These are phyloP conservation scores for Decapterus maruadsi DNA, from an alignment of 2,797 vertebrate genomes.

Conservation along the genomic window DNA sequence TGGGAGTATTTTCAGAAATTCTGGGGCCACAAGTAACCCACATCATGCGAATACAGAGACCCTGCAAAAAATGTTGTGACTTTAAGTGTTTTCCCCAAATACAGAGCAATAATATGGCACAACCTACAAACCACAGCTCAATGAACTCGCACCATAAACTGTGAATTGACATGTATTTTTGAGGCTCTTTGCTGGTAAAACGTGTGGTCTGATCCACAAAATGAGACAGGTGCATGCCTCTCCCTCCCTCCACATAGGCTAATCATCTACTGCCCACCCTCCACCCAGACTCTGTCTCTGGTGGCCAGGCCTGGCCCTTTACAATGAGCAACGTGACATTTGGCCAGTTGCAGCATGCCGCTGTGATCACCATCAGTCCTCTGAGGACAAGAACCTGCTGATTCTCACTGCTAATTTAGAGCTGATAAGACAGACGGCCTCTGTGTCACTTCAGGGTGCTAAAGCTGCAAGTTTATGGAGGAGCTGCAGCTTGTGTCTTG, in stretches of 20 bases:
- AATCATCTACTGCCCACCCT: slow-evolving; percentile 28
- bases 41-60: neutral
- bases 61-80: neutral
- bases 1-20: neutral
- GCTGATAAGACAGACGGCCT: slow-evolving; percentile 67
- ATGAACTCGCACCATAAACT: neutral
- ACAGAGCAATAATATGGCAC: no score
- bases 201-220: slow-evolving; percentile 8
- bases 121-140: no score
- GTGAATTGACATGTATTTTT: neutral
- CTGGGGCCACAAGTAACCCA: neutral
- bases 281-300: neutral
- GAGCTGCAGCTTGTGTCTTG: slow-evolving; percentile 52
- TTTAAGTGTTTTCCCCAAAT: neutral
- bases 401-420: slow-evolving; percentile 72
- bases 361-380: slow-evolving; percentile 68
- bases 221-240: neutral
- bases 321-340: slow-evolving; percentile 70
- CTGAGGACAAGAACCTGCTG: slow-evolving; percentile 72
- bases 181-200: slow-evolving; percentile 12
- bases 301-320: slow-evolving; percentile 19
- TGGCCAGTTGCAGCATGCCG: slow-evolving; percentile 74
- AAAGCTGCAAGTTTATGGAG: slow-evolving; percentile 59
- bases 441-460: slow-evolving; percentile 74
- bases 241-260: slow-evolving; percentile 1